These are phyloP conservation scores for Schrankia costaestrigalis DNA, from an alignment of 2,888 invertebrate genomes.

Conservation along the genomic window DNA sequence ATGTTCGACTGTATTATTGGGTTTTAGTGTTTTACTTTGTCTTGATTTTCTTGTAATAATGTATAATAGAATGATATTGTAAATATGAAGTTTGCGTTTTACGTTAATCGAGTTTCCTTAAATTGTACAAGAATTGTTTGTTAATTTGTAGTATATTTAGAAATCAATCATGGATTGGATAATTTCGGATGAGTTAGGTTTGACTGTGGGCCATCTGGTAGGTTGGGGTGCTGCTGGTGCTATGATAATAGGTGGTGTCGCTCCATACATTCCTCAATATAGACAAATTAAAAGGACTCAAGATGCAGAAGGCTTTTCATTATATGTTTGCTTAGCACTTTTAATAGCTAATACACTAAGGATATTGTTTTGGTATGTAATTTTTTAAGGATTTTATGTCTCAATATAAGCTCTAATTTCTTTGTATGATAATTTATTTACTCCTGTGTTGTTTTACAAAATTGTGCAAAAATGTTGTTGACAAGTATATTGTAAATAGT, in stretches of 20 bases:
- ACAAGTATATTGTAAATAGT: too few species aligned
- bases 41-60: too few species aligned
- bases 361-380: constrained; percentile 97
- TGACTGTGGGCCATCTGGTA: constrained; percentile 87
- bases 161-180: constrained; percentile 85
- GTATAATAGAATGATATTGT: too few species aligned
- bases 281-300: constrained; percentile 93
- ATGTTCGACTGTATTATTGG: too few species aligned
- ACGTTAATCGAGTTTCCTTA: too few species aligned
- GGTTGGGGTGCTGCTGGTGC: constrained; percentile 91
- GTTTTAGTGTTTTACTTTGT: too few species aligned
- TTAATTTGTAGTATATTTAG: constrained; percentile 2
- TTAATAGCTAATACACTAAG: constrained; percentile 97
- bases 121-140: too few species aligned
- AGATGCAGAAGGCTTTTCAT: constrained; percentile 98
- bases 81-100: too few species aligned
- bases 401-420: background rate
- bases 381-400: background rate
- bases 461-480: too few species aligned
- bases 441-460: too few species aligned
- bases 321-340: constrained; percentile 97
- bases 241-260: constrained; percentile 97
- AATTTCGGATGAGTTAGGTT: constrained; percentile 86
- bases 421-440: too few species aligned
- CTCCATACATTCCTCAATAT: constrained; percentile 98